phyloP scores from a whole-genome alignment of 2,113 vertebrate species.

The Serinus canaria region DNA sequence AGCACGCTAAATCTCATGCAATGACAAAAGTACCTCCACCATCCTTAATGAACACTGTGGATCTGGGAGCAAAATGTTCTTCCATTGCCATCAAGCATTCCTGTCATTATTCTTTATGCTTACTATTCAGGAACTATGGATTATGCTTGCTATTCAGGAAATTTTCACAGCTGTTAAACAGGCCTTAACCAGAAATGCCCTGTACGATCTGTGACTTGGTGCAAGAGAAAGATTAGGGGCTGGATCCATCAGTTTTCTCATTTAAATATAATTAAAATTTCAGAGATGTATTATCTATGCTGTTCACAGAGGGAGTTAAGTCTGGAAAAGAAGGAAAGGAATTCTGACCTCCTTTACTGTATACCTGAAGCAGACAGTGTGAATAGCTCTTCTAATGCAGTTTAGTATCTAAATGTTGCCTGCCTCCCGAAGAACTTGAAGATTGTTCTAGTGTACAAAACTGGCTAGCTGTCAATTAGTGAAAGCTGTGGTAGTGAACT shows the following conservation, averaged over 20 bases:
- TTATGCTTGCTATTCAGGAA: neutral
- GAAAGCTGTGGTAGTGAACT: neutral
- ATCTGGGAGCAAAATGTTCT: neutral
- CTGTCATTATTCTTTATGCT: neutral
- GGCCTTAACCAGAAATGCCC: neutral
- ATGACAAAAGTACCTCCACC: neutral
- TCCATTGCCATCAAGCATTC: neutral
- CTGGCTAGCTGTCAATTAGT: neutral
- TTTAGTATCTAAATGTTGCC: neutral
- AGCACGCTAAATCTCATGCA: neutral
- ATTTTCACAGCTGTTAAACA: neutral
- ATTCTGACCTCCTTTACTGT: neutral
- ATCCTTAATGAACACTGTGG: neutral
- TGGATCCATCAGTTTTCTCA: neutral
- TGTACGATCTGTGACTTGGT: neutral
- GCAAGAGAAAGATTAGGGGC: neutral
- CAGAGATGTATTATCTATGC: neutral
- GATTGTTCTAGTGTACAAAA: neutral
- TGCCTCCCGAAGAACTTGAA: neutral
- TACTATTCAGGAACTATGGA: neutral
- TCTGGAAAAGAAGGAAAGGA: neutral
- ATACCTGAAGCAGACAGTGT: neutral
- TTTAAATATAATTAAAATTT: neutral
- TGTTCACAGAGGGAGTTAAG: neutral
- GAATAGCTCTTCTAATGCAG: neutral